phyloP scores from a whole-genome alignment of 1,140 invertebrate species.

The Batillaria attramentaria region DNA sequence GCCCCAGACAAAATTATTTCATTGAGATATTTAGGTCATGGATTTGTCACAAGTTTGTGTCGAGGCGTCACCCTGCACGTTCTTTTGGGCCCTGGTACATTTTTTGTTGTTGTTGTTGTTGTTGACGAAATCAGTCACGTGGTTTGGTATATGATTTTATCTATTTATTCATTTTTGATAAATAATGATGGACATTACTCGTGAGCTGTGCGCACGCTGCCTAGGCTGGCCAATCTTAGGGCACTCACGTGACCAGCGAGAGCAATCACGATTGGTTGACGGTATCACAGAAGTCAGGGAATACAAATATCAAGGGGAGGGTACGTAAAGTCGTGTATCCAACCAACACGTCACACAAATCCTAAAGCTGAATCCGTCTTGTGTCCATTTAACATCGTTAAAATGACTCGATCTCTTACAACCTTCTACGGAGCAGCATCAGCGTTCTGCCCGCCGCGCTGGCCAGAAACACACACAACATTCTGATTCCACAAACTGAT shows the following conservation, averaged over 20 bases:
- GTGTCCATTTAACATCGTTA: no score
- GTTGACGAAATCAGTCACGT: background rate
- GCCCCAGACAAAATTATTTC: no score
- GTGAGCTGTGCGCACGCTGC: background rate
- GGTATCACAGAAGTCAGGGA: slow-evolving; percentile 32
- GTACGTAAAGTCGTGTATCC: background rate
- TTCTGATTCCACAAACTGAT: no score
- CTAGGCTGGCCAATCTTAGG: slow-evolving; percentile 18
- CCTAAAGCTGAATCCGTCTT: no score
- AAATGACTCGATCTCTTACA: no score
- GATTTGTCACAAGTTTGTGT: background rate
- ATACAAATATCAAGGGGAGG: no score
- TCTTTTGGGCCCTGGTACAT: background rate
- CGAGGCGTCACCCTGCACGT: background rate
- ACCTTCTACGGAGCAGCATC: no score
- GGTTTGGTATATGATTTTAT: background rate
- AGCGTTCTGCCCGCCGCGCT: no score
- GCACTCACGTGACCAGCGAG: slow-evolving; percentile 26
- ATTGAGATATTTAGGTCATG: background rate
- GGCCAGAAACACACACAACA: no score
- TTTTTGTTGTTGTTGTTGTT: background rate
- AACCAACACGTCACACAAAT: background rate
- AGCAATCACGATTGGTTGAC: slow-evolving; percentile 25
- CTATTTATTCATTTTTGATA: no score
- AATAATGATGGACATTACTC: no score